phyloP scores from a whole-genome alignment of 2,113 vertebrate species.

The Apodemus speciosus region DNA sequence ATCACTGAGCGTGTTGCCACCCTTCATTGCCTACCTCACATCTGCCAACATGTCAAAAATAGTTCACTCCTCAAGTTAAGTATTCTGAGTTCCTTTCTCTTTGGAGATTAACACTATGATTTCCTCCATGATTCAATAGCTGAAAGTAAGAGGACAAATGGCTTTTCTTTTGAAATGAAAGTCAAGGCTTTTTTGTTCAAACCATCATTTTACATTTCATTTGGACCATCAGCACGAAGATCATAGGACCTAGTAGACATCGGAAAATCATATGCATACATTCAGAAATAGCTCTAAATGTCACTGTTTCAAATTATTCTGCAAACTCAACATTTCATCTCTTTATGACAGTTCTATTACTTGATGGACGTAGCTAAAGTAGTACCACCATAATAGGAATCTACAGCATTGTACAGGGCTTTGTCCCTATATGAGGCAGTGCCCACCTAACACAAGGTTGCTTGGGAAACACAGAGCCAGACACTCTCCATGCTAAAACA shows the following conservation, averaged over 20 bases:
- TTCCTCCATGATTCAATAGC: constrained; percentile 23
- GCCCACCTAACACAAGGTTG: not conserved
- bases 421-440: not conserved
- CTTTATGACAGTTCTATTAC: not conserved
- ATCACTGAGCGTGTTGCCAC: not conserved
- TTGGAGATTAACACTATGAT: not conserved
- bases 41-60: not conserved
- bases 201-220: constrained; percentile 12
- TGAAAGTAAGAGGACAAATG: not conserved
- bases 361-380: not conserved
- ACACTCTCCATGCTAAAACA: not conserved
- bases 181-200: not conserved
- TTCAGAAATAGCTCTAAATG: not conserved
- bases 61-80: not conserved
- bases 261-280: constrained; percentile 14
- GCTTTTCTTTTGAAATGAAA: constrained; percentile 31
- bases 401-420: not conserved
- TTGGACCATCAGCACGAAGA: constrained; percentile 38
- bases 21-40: not conserved
- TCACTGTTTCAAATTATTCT: constrained; percentile 42
- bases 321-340: constrained; percentile 23
- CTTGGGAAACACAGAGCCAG: not conserved
- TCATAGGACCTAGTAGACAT: constrained; percentile 6
- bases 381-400: not conserved
- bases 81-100: not conserved